Base-by-base conservation (phyloP, 2,113 vertebrate species). In the Ammodramus savannarum region DNA sequence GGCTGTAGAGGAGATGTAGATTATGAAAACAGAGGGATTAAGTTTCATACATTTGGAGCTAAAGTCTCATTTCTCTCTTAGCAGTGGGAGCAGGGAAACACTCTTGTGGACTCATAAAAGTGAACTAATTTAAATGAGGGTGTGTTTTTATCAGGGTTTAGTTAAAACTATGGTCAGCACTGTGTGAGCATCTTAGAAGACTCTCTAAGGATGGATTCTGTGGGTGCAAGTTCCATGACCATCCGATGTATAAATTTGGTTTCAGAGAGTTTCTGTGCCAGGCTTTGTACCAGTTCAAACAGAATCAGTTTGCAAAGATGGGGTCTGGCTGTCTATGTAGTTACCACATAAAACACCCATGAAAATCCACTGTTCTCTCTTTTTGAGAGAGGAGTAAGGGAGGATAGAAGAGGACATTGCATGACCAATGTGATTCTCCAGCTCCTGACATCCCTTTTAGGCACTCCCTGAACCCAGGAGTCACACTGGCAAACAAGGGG, bases 21-120 rank as follows among this genome's bases (percentile, higher is more conserved):
- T 91, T 87, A 91, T 90, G 75, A 90, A 97, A 97, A 91, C 87
- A 96, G 74, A 85, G 66, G 77, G 89, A 94, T 97, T 95, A 87
- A 76, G 85, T 96, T 97, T 96, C 95, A 58, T 91, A 46, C 58
- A 26, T 91, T 89, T 69, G 34, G 43, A 85, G 74, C 81, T 76
- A 1, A 87, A 95, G 31, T 76, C 62, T 82, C 74, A 63, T 93
- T 79, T 75, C 83, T 87, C 63, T 90, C 22, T 26, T 27, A 73
- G 38, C 26, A 80, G 31, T 71, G 36, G 43, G 66, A 94, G 72
- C 12, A 74, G 81, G 36, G 63, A 20, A 66, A 19, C n/a, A 73
- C 34, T 36, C 71, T 77, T 52, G 55, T 29, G 52, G 31, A 39
- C 41, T 77, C 36, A 62, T 0, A 1, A 69, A 91, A 46, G n/a